phyloP scores from a whole-genome alignment of 2,888 invertebrate species.

The Palloptera scutellata region DNA sequence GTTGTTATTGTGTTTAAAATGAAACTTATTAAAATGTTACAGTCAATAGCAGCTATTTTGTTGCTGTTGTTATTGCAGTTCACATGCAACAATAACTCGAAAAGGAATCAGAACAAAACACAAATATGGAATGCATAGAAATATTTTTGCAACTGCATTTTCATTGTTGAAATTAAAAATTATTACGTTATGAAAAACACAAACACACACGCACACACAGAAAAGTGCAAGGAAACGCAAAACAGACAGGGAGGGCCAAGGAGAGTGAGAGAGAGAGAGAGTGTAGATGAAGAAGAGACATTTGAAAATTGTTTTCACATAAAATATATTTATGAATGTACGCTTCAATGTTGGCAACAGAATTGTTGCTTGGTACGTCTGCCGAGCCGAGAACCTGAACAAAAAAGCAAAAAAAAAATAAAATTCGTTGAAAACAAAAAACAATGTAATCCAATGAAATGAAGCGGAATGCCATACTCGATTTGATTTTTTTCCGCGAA shows the following conservation, averaged over 20 bases:
- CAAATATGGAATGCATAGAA: slow-evolving; percentile 8
- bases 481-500: too few species aligned
- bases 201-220: slow-evolving; percentile 3
- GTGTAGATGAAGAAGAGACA: not conserved
- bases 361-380: too few species aligned
- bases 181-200: slow-evolving; percentile 21
- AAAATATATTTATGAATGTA: not conserved
- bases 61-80: not conserved
- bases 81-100: not conserved
- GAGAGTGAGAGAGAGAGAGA: not conserved
- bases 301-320: too few species aligned
- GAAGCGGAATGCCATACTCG: slow-evolving; percentile 26
- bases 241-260: slow-evolving; percentile 3
- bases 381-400: not conserved
- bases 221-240: slow-evolving; percentile 12
- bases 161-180: slow-evolving; percentile 30
- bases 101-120: slow-evolving; percentile 4
- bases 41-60: slow-evolving; percentile 11
- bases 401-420: not conserved
- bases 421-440: not conserved
- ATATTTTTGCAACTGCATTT: slow-evolving; percentile 24
- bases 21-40: slow-evolving; percentile 27
- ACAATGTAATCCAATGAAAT: slow-evolving; percentile 21
- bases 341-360: not conserved
- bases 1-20: slow-evolving; percentile 6